These are phyloP conservation scores for Polydrusus tereticollis DNA, from an alignment of 2,888 invertebrate species.

Conservation along the genomic window DNA sequence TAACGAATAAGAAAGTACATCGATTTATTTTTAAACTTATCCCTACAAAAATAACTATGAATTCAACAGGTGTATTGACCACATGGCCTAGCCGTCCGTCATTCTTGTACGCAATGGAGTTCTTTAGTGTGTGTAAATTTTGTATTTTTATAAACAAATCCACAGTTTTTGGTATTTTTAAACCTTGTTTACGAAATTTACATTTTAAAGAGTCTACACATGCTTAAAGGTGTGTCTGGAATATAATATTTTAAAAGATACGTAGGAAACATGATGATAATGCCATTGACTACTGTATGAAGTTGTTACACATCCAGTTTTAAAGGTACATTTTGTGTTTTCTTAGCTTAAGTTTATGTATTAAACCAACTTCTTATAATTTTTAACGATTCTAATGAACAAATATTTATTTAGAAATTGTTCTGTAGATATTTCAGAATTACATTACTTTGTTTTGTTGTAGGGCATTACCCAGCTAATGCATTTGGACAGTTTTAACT, in stretches of 20 bases:
- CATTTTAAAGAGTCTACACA: neutral
- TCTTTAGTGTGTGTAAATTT: constrained; percentile 48
- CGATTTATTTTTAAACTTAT: neutral
- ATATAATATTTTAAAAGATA: neutral
- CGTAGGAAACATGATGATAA: constrained; percentile 37
- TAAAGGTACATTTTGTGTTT: constrained; percentile 53
- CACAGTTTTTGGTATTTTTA: constrained; percentile 21
- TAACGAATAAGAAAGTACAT: neutral
- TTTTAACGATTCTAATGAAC: neutral
- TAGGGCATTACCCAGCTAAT: constrained; percentile 16
- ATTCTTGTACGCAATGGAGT: constrained; percentile 51
- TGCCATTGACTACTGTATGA: constrained; percentile 56
- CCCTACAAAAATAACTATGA: neutral
- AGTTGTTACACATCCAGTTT: constrained; percentile 57
- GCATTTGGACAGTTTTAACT: constrained; percentile 10
- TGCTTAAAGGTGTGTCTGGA: neutral
- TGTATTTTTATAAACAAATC: constrained; percentile 51
- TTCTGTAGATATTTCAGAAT: neutral
- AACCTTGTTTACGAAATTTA: neutral
- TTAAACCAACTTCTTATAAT: neutral
- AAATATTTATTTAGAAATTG: neutral
- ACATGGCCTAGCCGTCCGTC: constrained; percentile 21
- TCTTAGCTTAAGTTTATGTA: constrained; percentile 7
- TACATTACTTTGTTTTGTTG: constrained; percentile 16
- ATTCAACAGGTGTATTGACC: constrained; percentile 22